Percentiles rank a stretch among this genome's conserved stretches.
Conservation (phyloP, 2,113 vertebrate species). For the Dasypus novemcinctus region DNA sequence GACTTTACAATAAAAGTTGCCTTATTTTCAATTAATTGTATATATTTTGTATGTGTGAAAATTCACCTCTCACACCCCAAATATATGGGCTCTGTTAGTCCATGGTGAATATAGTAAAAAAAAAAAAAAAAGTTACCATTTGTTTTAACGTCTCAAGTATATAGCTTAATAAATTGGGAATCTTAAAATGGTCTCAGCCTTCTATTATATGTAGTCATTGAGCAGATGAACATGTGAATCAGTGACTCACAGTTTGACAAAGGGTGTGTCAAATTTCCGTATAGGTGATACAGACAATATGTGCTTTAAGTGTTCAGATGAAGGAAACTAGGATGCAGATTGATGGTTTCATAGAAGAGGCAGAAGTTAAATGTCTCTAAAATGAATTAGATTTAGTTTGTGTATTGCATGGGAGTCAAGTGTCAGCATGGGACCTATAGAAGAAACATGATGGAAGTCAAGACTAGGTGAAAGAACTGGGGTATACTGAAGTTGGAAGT, state of each 20-base stretch:
- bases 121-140: not conserved
- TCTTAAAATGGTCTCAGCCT: not conserved
- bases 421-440: not conserved
- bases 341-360: not conserved
- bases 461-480: not conserved
- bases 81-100: constrained; percentile 1
- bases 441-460: not conserved
- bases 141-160: constrained; percentile 27
- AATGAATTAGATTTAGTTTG: not conserved
- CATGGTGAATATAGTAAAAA: not conserved
- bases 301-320: not conserved
- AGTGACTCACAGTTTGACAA: not conserved
- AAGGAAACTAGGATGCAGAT: not conserved
- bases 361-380: not conserved
- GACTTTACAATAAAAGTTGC: not conserved
- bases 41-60: not conserved
- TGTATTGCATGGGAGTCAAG: not conserved
- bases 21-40: not conserved
- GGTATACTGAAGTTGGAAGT: not conserved
- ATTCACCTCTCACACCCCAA: not conserved
- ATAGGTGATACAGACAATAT: not conserved
- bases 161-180: not conserved
- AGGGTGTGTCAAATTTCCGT: not conserved
- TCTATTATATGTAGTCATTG: not conserved
- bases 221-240: not conserved